A percentile compares a stretch with the other conserved stretches of the same genome.
Conservation (phyloP, 2,888 invertebrate species). For the Gandaritis pyraliata region DNA sequence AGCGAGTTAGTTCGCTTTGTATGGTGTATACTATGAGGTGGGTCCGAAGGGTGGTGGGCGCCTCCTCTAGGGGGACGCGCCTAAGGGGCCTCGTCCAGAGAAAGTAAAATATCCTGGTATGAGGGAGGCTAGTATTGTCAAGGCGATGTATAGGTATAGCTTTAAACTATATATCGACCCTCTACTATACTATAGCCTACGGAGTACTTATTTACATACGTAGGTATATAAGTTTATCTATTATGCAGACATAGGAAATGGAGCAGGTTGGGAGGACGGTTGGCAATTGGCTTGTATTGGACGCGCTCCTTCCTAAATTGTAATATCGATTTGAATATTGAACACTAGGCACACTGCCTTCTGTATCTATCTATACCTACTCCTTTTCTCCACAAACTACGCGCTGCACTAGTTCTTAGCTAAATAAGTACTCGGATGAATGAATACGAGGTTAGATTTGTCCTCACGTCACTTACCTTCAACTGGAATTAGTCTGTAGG, state of each 20-base stretch:
- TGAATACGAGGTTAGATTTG: not conserved
- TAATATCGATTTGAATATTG: constrained; percentile 59
- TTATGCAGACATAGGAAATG: constrained; percentile 82
- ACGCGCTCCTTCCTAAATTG: constrained; percentile 57
- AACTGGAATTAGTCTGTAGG: no score
- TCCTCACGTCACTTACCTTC: no score
- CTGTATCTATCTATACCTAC: not conserved
- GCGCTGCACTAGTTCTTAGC: not conserved
- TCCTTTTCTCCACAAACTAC: not conserved
- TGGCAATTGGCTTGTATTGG: constrained; percentile 72
- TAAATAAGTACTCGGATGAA: not conserved
- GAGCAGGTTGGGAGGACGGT: constrained; percentile 73
- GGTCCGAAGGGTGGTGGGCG: constrained; percentile 57
- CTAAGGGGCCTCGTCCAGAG: constrained; percentile 81
- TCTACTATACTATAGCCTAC: constrained; percentile 70
- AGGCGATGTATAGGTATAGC: constrained; percentile 81
- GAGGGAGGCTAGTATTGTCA: constrained; percentile 84
- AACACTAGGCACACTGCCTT: constrained; percentile 19
- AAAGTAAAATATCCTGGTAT: constrained; percentile 84
- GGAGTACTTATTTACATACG: constrained; percentile 81
- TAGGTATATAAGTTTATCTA: constrained; percentile 78
- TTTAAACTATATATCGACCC: constrained; percentile 82
- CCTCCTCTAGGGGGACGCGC: constrained; percentile 64
- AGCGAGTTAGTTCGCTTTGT: constrained; percentile 81
- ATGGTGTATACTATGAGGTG: constrained; percentile 79